Conservation (phyloP, 2,888 invertebrate genomes). For the Eucera pruinosa region DNA sequence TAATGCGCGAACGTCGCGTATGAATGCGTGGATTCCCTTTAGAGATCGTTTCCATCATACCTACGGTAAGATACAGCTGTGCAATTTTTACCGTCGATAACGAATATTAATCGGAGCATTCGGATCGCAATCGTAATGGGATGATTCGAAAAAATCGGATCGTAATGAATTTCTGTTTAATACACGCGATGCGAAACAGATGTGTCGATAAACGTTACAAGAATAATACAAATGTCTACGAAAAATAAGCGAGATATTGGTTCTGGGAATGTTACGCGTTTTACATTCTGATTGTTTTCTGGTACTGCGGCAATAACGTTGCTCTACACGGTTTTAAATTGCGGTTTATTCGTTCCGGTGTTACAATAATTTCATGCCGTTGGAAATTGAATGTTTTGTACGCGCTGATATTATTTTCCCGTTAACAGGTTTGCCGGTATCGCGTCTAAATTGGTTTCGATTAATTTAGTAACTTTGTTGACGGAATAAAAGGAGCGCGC, state of each 20-base stretch:
- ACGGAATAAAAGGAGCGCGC: too few relatives aligned
- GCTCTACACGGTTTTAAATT: not conserved
- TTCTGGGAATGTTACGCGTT: not conserved
- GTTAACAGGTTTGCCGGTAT: not conserved
- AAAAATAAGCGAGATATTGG: slow-evolving; percentile 10
- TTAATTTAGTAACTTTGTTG: too few relatives aligned
- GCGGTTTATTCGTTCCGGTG: not conserved
- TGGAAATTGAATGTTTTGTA: not conserved
- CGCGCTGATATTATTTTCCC: not conserved
- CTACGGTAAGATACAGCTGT: too few relatives aligned
- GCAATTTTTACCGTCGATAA: too few relatives aligned
- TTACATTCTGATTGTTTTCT: not conserved
- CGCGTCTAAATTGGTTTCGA: too few relatives aligned
- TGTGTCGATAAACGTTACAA: not conserved
- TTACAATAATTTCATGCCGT: not conserved
- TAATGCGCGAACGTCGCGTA: slow-evolving; percentile 19
- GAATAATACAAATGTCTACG: not conserved
- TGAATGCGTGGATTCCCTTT: not conserved
- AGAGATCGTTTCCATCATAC: not conserved
- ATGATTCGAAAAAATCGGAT: too few relatives aligned
- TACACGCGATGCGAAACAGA: not conserved
- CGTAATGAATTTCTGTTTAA: slow-evolving; percentile 10
- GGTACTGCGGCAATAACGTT: not conserved
- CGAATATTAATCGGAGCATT: not conserved
- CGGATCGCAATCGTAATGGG: not conserved